Evolutionary conservation across 2,113 vertebrate species (phyloP).

Genomic region (Eurypyga helias): DNA sequence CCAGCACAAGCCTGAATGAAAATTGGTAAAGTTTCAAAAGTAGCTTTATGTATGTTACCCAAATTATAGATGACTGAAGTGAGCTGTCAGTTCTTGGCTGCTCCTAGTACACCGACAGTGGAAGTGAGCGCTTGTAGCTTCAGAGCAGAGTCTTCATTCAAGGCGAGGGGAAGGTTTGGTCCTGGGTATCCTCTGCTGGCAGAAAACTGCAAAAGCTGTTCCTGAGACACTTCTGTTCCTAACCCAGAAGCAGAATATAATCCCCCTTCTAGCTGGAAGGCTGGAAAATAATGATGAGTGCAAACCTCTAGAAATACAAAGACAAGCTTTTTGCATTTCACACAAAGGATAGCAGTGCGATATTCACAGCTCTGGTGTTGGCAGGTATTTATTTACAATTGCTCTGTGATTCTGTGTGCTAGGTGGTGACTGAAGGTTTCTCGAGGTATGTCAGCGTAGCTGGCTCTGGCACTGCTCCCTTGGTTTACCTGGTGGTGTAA

Average conservation of each 20-base stretch:
- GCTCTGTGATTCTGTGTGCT: background rate
- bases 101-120: background rate
- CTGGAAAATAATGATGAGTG: background rate
- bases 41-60: background rate
- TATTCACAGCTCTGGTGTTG: background rate
- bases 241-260: background rate
- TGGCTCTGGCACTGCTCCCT: background rate
- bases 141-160: background rate
- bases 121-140: background rate
- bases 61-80: background rate
- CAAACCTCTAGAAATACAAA: background rate
- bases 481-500: background rate
- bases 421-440: background rate
- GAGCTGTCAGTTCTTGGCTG: background rate
- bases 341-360: background rate
- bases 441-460: rapidly evolving
- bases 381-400: background rate
- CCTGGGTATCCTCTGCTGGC: constrained; percentile 50
- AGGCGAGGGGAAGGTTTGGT: background rate
- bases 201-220: constrained; percentile 37
- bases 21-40: background rate
- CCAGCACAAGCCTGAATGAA: background rate
- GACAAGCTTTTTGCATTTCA: background rate
- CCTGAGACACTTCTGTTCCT: background rate
- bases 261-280: background rate